Evolutionary conservation across 2,888 invertebrate genomes (phyloP).

Genomic region (Hemaris fuciformis): DNA sequence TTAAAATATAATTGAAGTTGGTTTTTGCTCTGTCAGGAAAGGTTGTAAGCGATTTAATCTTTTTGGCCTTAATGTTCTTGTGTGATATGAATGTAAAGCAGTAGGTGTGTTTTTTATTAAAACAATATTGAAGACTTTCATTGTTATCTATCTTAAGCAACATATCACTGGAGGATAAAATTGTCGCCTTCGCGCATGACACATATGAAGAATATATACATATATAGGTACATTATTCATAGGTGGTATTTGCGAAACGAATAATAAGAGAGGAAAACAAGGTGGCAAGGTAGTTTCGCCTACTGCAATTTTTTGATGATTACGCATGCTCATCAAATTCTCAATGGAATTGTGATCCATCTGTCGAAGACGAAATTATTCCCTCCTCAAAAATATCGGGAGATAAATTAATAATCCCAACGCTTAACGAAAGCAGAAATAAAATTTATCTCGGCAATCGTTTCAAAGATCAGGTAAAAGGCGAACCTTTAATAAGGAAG

Average conservation of each 20-base stretch:
- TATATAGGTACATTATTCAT: no score
- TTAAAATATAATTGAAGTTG: not conserved
- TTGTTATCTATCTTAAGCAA: no score
- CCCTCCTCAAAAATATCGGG: not conserved
- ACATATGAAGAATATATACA: no score
- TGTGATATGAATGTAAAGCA: not conserved
- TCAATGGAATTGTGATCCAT: not conserved
- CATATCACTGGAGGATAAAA: no score
- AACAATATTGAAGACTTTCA: no score
- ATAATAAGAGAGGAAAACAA: no score
- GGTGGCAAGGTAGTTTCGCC: no score
- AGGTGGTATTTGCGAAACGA: no score
- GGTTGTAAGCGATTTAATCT: not conserved
- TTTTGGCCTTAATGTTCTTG: not conserved
- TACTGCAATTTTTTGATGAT: no score
- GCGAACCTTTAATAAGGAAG: slow-evolving; percentile 45
- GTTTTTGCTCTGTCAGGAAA: not conserved
- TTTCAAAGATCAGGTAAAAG: slow-evolving; percentile 35
- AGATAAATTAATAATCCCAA: slow-evolving; percentile 16
- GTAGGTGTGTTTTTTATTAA: no score
- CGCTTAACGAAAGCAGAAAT: slow-evolving; percentile 20
- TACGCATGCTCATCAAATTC: no score
- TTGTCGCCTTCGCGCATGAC: no score
- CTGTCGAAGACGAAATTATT: not conserved
- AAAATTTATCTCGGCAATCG: slow-evolving; percentile 28